phyloP scores from a whole-genome alignment of 2,113 vertebrate species.

The Capreolus pygargus region DNA sequence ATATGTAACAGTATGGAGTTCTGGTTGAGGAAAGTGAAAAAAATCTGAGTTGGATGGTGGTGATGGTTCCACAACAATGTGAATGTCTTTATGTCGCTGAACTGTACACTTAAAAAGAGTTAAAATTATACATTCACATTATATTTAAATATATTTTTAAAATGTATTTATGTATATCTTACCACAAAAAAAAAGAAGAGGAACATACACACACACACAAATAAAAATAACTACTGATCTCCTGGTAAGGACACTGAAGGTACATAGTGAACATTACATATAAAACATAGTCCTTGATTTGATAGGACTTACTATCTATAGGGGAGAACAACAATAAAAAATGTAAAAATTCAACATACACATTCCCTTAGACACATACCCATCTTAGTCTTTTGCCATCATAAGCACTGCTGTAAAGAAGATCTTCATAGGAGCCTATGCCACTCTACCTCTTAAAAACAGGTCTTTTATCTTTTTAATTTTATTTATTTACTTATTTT shows the following conservation, averaged over 20 bases:
- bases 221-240: neutral
- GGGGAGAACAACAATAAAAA: neutral
- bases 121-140: neutral
- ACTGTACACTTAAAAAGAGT: neutral
- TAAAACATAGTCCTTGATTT: neutral
- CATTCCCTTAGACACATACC: neutral
- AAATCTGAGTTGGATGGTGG: neutral
- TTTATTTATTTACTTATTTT: neutral
- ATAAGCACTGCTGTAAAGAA: neutral
- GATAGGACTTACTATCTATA: neutral
- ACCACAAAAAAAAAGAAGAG: neutral
- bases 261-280: neutral
- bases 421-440: neutral
- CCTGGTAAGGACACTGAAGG: neutral
- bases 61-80: neutral
- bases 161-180: neutral
- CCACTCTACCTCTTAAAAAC: neutral
- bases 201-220: neutral
- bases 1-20: neutral
- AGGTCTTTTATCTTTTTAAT: neutral
- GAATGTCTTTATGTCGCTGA: neutral
- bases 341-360: neutral
- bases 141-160: neutral
- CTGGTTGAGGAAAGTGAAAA: neutral
- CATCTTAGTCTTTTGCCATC: neutral